Conservation (phyloP, 2,113 vertebrate species). For the Aramus guarauna region DNA sequence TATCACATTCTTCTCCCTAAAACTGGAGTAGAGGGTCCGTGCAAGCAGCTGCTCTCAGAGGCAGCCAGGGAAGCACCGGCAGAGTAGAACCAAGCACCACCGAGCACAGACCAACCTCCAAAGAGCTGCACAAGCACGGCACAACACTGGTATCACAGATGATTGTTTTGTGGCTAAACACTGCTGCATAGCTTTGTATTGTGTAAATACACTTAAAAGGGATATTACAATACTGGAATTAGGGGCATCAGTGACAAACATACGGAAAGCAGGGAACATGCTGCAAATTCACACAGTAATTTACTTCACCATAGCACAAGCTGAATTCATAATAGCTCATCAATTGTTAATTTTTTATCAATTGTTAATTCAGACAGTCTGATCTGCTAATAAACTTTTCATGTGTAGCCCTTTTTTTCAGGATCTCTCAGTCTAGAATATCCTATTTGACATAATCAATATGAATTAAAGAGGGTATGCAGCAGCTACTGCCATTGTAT, state of each 20-base stretch:
- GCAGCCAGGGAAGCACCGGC: neutral
- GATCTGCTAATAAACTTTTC: neutral
- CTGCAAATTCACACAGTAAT: neutral
- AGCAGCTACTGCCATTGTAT: neutral
- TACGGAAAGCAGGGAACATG: neutral
- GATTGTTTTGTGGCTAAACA: neutral
- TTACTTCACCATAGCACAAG: neutral
- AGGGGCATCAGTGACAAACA: neutral
- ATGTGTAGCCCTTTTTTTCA: neutral
- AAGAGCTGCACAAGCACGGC: neutral
- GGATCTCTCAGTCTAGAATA: neutral
- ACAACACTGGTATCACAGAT: neutral
- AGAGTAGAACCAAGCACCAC: neutral
- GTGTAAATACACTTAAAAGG: neutral
- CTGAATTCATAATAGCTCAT: neutral
- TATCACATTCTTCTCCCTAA: neutral
- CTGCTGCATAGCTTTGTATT: neutral
- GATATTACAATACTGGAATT: neutral
- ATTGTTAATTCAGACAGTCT: neutral
- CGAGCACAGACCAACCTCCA: neutral
- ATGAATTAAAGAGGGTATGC: neutral
- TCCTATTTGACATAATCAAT: fast-evolving
- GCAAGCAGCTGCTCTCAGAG: neutral
- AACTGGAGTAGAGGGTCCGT: neutral
- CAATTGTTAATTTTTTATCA: neutral